Conservation (phyloP, 1,140 invertebrate species). For the Drosophila lowei region DNA sequence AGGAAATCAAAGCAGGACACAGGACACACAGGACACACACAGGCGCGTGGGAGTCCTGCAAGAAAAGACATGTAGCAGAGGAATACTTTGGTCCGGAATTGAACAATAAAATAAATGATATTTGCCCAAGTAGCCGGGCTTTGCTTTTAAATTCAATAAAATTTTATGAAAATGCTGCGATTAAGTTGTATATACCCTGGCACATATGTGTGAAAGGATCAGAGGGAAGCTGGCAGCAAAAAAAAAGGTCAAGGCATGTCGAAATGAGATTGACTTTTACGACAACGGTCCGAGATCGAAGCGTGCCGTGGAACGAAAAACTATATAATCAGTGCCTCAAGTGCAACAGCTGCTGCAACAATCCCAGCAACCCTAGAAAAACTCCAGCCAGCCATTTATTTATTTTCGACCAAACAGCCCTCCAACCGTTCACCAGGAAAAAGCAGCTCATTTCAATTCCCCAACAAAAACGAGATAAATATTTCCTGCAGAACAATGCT, state of each 20-base stretch:
- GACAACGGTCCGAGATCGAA: slow-evolving; percentile 53
- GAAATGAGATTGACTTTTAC: slow-evolving; percentile 66
- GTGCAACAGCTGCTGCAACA: slow-evolving; percentile 75
- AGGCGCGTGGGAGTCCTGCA: slow-evolving; percentile 20
- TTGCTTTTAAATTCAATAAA: slow-evolving; percentile 80
- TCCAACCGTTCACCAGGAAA: slow-evolving; percentile 30
- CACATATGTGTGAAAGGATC: slow-evolving; percentile 61
- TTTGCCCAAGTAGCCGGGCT: slow-evolving; percentile 71
- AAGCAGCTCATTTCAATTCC: slow-evolving; percentile 34
- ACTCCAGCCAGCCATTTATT: slow-evolving; percentile 32
- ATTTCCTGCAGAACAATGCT: slow-evolving; percentile 49
- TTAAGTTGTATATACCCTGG: slow-evolving; percentile 59
- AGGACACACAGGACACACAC: slow-evolving; percentile 23
- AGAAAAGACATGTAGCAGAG: slow-evolving; percentile 47
- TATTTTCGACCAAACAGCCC: slow-evolving; percentile 16
- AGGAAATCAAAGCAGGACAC: slow-evolving; percentile 69
- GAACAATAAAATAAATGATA: slow-evolving; percentile 82
- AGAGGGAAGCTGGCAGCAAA: slow-evolving; percentile 2
- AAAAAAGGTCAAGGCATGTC: slow-evolving; percentile 69
- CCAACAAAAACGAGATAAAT: slow-evolving; percentile 32
- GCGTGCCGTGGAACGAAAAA: slow-evolving; percentile 43
- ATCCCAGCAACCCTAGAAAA: slow-evolving; percentile 26
- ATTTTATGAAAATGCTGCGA: slow-evolving; percentile 80
- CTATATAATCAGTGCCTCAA: slow-evolving; percentile 73
- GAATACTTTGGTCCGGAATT: slow-evolving; percentile 71